These are phyloP conservation scores for Drosophila burlai DNA, from an alignment of 1,140 invertebrate species.

Conservation along the genomic window DNA sequence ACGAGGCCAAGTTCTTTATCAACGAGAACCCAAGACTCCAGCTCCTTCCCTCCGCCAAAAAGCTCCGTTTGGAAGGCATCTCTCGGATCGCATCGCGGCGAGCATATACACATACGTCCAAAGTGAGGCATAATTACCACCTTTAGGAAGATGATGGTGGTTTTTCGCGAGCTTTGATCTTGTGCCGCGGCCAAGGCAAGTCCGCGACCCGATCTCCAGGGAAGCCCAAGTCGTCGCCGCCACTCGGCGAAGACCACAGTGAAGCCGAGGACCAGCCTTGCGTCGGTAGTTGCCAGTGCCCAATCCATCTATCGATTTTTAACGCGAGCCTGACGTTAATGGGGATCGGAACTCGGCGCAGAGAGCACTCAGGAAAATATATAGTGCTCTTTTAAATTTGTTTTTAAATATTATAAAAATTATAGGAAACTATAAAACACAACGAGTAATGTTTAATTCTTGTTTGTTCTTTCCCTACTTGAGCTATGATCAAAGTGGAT, in stretches of 20 bases:
- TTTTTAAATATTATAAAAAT: too few relatives aligned
- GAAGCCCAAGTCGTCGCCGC: slow-evolving; percentile 18
- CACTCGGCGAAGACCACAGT: slow-evolving; percentile 45
- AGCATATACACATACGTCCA: slow-evolving; percentile 52
- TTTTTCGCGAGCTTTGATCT: slow-evolving; percentile 84
- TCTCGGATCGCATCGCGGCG: slow-evolving; percentile 26
- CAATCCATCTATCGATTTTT: slow-evolving; percentile 84
- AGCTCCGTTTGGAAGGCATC: slow-evolving; percentile 31
- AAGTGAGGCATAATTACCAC: slow-evolving; percentile 82
- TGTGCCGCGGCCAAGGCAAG: slow-evolving; percentile 55
- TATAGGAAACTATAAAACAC: background rate
- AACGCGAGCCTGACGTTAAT: slow-evolving; percentile 83
- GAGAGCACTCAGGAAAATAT: slow-evolving; percentile 19
- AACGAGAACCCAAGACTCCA: slow-evolving; percentile 18
- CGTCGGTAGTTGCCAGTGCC: slow-evolving; percentile 56
- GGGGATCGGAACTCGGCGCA: slow-evolving; percentile 34
- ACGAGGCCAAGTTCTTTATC: slow-evolving; percentile 49
- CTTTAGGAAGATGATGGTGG: slow-evolving; percentile 84
- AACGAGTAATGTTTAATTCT: background rate
- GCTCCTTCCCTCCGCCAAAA: slow-evolving; percentile 6
- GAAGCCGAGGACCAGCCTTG: slow-evolving; percentile 14
- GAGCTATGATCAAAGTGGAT: too few relatives aligned
- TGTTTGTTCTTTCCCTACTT: background rate
- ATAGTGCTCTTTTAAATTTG: background rate
- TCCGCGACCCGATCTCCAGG: slow-evolving; percentile 29